These are phyloP conservation scores for Urocitellus parryii DNA, from an alignment of 2,113 vertebrate genomes.

Conservation along the genomic window DNA sequence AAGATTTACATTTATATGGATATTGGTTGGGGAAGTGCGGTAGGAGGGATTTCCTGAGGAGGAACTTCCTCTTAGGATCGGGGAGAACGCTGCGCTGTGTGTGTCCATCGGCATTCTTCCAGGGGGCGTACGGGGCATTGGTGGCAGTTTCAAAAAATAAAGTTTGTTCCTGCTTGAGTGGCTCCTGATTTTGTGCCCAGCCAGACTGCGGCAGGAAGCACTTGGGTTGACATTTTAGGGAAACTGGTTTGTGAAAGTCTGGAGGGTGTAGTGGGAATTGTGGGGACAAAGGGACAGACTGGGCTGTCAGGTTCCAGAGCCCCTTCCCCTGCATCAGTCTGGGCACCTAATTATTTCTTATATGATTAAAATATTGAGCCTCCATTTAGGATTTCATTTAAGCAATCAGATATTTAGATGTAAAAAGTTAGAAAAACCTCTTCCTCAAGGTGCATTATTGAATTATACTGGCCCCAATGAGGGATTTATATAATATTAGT, in stretches of 20 bases:
- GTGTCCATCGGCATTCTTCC: no score
- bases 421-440: slow-evolving; percentile 42
- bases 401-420: slow-evolving; percentile 5
- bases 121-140: no score
- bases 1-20: no score
- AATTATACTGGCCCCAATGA: neutral
- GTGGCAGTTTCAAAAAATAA: no score
- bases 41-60: no score
- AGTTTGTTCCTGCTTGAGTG: no score
- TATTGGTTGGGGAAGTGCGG: no score
- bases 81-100: no score
- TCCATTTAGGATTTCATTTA: neutral
- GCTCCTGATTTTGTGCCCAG: no score
- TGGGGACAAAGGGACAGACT: neutral
- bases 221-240: neutral
- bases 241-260: neutral
- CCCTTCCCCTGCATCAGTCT: neutral
- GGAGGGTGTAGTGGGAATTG: neutral
- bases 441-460: neutral
- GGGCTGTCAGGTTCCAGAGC: neutral
- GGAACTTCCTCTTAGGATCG: no score
- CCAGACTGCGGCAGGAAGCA: no score
- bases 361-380: neutral
- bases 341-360: neutral
- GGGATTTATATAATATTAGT: neutral